Evolutionary conservation across 1,140 invertebrate genomes (phyloP), one percentile per base, ranked within the genome.

Genomic region (Coelopa frigida): DNA sequence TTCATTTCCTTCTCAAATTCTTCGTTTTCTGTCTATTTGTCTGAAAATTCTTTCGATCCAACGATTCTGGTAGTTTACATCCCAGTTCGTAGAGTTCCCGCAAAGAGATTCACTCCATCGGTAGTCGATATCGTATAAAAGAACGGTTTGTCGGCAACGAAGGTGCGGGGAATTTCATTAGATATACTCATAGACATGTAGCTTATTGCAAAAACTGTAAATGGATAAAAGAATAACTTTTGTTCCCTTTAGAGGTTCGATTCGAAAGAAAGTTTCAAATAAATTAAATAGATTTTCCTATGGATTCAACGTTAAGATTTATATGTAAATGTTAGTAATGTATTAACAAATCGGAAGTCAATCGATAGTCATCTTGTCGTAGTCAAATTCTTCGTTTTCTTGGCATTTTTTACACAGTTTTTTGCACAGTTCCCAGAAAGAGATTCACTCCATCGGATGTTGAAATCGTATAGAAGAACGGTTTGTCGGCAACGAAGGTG

Each of bases 151-250:
- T 48, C 14, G 14, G 11, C 46, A 21, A 12, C 15, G 31, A 48
- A 48, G 1, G 3, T 18, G 17, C 23, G 6, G 0, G 5, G 35
- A 1, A 20, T 22, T 7, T 3, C 10, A 15, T 14, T 10, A 12
- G 4, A 5, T 47, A 50, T 58, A 21, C 48, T 50, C 53, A 58
- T 51, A 20, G 56, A 58, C 15, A 27, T 23, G 18, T 33, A 32
- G 8, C 38, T 50, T n/a, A 48, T 38, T 41, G 52, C 43, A 29
- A 55, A 27, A 23, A 17, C 33, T 55, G 51, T 46, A 43, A 36
- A 2, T 50, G 49, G 26, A 24, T 41, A 7, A 53, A 22, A 50
- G 29, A 50, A 50, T 35, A 44, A n/a, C n/a, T n/a, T n/a, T n/a
- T n/a, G n/a, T n/a, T n/a, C n/a, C n/a, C n/a, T n/a, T n/a, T n/a